Base-by-base conservation (phyloP, 92 coral and sea anemone genomes). In the Palythoa grandiflora region DNA sequence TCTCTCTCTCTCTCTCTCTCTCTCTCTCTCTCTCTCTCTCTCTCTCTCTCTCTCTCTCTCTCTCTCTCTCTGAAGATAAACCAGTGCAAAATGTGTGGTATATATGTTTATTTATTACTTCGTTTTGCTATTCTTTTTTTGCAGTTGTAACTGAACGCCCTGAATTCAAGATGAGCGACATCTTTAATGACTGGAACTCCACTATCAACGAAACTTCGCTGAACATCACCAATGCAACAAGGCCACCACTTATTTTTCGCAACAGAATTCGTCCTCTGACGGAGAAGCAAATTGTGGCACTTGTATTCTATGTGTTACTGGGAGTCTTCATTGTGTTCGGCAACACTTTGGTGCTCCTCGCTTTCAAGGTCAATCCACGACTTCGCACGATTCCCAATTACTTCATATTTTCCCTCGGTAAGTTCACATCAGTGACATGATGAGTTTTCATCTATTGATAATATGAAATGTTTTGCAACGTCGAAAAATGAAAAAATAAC, bases 341-440 rank as follows among this genome's bases (percentile, higher is more conserved):
- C 44, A 95, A 95, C 87, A 84, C 94, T 48, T 90, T 95, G 68
- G 98, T 95, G 1, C 88, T 95, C 51, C 90, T 88, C 47, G 95
- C 98, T 68, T 93, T 95, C n/a, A 87, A 84, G 36, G 88, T 93
- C 38, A 95, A 95, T 70, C 95, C 94, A 20, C 89, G 98, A 19
- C 89, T 95, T 13, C 90, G 98, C 2, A 95, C 96, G 12, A 95
- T 88, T 57, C 94, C 98, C 9, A 95, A 95, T 80, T 92, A 91
- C 65, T 92, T 95, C 47, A 85, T 95, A 50, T 78, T 95, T 84
- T 95, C 98, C 15, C 84, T 95, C 6, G 86, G 86, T 81, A 81
- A 66, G 86, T 47, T 65, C 17, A 38, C 10, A 44, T 44, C 5
- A 3, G 50, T 44, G 50, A 4, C 50, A 5, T 44, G 50, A 4